phyloP scores from a whole-genome alignment of 30 jellyfish, hydroid and myxozoan species.

The Turritopsis rubra region DNA sequence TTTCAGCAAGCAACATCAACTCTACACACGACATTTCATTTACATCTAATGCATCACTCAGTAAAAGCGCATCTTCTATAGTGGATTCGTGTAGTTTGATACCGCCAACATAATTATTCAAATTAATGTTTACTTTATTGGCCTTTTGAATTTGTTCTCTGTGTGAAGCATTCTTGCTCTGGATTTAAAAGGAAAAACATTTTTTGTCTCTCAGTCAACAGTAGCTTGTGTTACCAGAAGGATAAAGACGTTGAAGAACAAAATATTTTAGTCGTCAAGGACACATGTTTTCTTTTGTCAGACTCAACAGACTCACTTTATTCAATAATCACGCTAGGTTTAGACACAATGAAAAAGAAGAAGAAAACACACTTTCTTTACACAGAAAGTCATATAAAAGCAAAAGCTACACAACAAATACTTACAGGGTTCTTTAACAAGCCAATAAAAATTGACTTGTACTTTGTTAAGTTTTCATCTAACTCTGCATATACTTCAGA shows the following conservation, averaged over 20 bases:
- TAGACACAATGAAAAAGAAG: no score
- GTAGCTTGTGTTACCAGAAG: no score
- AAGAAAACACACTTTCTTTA: no score
- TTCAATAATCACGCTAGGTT: no score
- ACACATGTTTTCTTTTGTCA: no score
- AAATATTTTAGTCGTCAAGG: no score
- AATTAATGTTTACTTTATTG: constrained; percentile 42
- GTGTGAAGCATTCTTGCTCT: constrained; percentile 47
- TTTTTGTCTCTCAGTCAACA: no score
- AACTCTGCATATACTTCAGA: constrained; percentile 55
- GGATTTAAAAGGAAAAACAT: not conserved
- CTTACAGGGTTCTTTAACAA: constrained; percentile 77
- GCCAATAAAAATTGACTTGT: constrained; percentile 49
- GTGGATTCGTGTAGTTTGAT: constrained; percentile 46
- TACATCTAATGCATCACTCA: constrained; percentile 57
- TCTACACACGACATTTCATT: constrained; percentile 70
- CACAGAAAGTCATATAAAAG: no score
- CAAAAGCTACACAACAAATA: no score
- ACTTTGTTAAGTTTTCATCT: constrained; percentile 41
- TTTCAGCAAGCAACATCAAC: constrained; percentile 69
- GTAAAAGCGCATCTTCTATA: constrained; percentile 43
- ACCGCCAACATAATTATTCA: constrained; percentile 26
- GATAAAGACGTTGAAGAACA: no score
- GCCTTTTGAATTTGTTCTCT: constrained; percentile 66
- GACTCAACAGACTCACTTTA: no score